Evolutionary conservation across 2,888 invertebrate genomes (phyloP), one percentile per base, ranked within the genome.

Genomic region (Drosophila merina): DNA sequence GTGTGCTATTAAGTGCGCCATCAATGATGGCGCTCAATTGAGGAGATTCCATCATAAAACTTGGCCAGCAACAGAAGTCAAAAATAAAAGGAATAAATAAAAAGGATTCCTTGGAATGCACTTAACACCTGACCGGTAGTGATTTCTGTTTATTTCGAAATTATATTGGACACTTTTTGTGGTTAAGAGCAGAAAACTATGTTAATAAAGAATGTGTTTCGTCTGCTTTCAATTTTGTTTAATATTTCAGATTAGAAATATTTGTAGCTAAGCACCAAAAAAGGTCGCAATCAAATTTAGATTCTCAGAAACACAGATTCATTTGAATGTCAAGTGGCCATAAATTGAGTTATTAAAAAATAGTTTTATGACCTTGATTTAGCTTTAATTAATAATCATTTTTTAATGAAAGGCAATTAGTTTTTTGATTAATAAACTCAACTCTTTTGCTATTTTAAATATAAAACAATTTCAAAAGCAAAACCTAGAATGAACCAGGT

Each of bases 51-150:
- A 51, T 54, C 76, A 79, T 79, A 76, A 85, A 84, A 74, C 47
- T n/a, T 36, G 57, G 45, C 57, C 47, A 42, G 72, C 59, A 62
- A 25, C 14, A 49, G 20, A 54, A 49, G n/a, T 33, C 9, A 10
- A 45, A 45, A 47, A n/a, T 9, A n/a, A 30, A 30, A 30, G 42
- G 47, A 26, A 47, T 3, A 49, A 67, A 50, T 20, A 56, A 47
- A 55, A 70, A 57, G 62, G 40, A 60, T 75, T 73, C 68, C 78
- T 78, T 71, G 48, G 56, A 63, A 64, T 75, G 72, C 72, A 73
- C 58, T 85, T 82, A 79, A 76, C 82, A 82, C 82, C 83, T 79
- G 72, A 79, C 68, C 76, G 83, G 40, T 6, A 31, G 47, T 14
- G 25, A 33, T 9, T 47, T 58, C 58, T 42, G 58, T 30, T 38